Evolutionary conservation across 92 coral and sea anemone genomes (phyloP).

Genomic region (Actinostola sp.): DNA sequence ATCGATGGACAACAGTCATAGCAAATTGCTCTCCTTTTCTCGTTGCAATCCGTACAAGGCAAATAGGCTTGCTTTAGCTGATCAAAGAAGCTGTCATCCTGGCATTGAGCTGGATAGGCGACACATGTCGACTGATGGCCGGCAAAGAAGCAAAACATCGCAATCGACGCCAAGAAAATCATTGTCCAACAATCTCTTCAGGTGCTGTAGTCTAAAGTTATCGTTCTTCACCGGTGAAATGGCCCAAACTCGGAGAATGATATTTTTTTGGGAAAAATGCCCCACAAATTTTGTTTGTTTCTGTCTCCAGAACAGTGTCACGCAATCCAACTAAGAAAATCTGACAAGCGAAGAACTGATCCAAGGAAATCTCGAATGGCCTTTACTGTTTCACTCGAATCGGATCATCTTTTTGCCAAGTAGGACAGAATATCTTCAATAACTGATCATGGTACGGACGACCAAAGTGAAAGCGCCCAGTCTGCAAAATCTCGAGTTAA

Average conservation of each 20-base stretch:
- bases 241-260: background rate
- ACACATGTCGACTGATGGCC: background rate
- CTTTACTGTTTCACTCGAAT: too few relatives aligned
- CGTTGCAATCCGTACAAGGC: constrained; percentile 51
- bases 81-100: constrained; percentile 43
- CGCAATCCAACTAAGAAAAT: background rate
- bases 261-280: background rate
- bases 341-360: constrained; percentile 6
- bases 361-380: too few relatives aligned
- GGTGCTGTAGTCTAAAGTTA: background rate
- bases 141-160: background rate
- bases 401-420: background rate
- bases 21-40: constrained; percentile 11
- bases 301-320: background rate
- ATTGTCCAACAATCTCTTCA: background rate
- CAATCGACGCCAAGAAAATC: background rate
- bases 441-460: too few relatives aligned
- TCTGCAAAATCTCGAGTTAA: background rate
- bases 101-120: constrained; percentile 35
- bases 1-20: constrained; percentile 19
- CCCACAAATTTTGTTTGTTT: too few relatives aligned
- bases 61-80: constrained; percentile 30
- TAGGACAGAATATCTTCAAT: background rate
- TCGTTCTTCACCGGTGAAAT: background rate
- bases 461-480: background rate